Evolutionary conservation across 2,113 vertebrate species (phyloP), one percentile per base, ranked within the genome.

Genomic region (Cygnus atratus): DNA sequence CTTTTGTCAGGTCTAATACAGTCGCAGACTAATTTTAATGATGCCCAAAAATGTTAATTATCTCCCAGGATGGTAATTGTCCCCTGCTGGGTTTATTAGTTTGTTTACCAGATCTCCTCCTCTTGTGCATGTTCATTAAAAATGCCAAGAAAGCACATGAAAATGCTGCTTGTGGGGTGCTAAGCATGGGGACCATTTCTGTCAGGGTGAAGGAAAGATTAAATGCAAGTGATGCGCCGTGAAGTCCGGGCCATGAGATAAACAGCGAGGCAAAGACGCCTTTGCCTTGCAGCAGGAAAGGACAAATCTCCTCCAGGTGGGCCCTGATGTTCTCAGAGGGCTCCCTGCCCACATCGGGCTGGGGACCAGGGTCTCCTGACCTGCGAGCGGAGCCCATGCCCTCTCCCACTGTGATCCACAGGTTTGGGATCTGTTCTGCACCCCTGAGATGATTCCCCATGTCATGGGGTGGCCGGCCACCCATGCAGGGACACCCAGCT

Each of bases 21-120:
- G 59, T 81, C 68, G 67, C 5, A 3, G n/a, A 9, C 80, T 76
- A 37, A 70, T 72, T 82, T 62, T 89, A 92, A 84, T 46, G 62
- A 76, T 8, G 70, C 31, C 66, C 84, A 63, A 78, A 93, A 89
- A 82, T 6, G 50, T 63, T 87, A 87, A 88, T 90, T 72, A 66
- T 55, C 7, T 89, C 92, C 63, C 95, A 82, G 91, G 86, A 74
- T 3, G 0, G 37, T 62, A 88, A 50, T 89, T 37, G 16, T 59
- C 26, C 74, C 37, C 13, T 16, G 31, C 44, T 87, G 92, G 68
- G 62, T 87, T 66, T 29, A 24, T 85, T 88, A 78, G 54, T 50
- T 93, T 96, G 92, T 94, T 94, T 96, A 91, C 74, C 50, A 46
- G 37, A 44, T 65, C 24, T 66, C 14, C 7, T 94, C 26, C 39